Evolutionary conservation across 2,113 vertebrate genomes (phyloP).

Genomic region (Bettongia penicillata): DNA sequence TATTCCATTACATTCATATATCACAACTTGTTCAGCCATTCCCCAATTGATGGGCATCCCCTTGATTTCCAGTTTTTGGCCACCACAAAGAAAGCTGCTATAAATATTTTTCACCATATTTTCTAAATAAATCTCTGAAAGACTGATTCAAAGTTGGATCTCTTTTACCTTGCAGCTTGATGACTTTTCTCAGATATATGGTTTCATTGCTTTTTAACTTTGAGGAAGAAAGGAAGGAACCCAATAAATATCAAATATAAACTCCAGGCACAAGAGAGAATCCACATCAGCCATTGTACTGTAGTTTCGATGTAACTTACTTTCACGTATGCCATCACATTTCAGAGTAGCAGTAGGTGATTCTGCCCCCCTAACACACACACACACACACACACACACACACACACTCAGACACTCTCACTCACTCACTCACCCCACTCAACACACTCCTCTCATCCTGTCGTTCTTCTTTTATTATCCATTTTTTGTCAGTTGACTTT

Average conservation of each 20-base stretch:
- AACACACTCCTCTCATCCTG: background rate
- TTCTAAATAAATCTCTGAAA: slow-evolving; percentile 23
- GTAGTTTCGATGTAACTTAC: background rate
- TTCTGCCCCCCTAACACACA: too few relatives aligned
- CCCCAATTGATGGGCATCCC: too few relatives aligned
- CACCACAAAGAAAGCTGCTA: too few relatives aligned
- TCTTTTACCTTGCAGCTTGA: slow-evolving; percentile 1
- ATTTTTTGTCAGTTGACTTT: background rate
- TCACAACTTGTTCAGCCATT: too few relatives aligned
- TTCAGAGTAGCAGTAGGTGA: background rate
- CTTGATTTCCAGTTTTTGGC: too few relatives aligned
- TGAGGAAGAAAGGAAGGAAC: background rate
- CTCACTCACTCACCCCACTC: too few relatives aligned
- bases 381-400: background rate
- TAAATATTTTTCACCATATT: background rate
- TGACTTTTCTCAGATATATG: slow-evolving; percentile 16
- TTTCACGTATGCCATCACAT: background rate
- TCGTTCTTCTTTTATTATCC: background rate
- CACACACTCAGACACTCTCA: background rate
- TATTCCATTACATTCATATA: too few relatives aligned
- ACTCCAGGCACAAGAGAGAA: background rate
- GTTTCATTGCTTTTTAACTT: background rate
- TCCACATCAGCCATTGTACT: background rate
- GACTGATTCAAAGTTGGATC: slow-evolving; percentile 5
- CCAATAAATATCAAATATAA: background rate